Evolutionary conservation across 2,888 invertebrate species (phyloP), one percentile per base, ranked within the genome.

Genomic region (Macaria liturata): DNA sequence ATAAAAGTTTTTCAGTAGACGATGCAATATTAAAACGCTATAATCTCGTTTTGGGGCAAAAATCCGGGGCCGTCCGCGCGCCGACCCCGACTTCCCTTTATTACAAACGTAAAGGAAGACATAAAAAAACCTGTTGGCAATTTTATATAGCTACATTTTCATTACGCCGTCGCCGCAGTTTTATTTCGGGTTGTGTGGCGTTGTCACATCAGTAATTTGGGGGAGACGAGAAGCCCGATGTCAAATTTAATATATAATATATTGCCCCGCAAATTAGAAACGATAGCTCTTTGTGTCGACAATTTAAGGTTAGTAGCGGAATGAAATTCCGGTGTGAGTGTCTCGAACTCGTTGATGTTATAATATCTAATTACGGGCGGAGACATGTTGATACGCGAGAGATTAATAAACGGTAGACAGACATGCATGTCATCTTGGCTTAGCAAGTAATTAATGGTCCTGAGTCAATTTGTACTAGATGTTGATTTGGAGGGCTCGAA

Each of bases 1-100:
- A 88, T 88, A 86, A 86, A 87, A 89, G 80, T 86, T 89, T 80
- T 71, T 74, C 73, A 54, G 49, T 71, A 72, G 76, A 73, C 82
- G 78, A 73, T 79, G 83, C 82, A 76, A 86, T 88, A 89, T 89
- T 88, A 86, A 88, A 88, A 84, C 80, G 84, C 75, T 72, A 86
- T 89, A 88, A 89, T 88, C 88, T 81, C 76, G 75, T 83, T 81
- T 74, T 71, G 75, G 72, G 53, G 67, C 70, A 73, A 73, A 71
- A 72, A 78, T 75, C 69, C 75, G 80, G 80, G 80, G 77, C 80
- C 76, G 48, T 62, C 69, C 72, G 69, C 72, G 74, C 65, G 72
- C 66, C 72, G 67, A 68, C 65, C 68, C 70, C 68, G 80, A 83
- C 79, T 81, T 80, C 71, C 81, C 74, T 83, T 87, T 86, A 88